A percentile compares a stretch with the other conserved stretches of the same genome.
Conservation (phyloP, 2,888 invertebrate species). For the Chymomyza amoena region DNA sequence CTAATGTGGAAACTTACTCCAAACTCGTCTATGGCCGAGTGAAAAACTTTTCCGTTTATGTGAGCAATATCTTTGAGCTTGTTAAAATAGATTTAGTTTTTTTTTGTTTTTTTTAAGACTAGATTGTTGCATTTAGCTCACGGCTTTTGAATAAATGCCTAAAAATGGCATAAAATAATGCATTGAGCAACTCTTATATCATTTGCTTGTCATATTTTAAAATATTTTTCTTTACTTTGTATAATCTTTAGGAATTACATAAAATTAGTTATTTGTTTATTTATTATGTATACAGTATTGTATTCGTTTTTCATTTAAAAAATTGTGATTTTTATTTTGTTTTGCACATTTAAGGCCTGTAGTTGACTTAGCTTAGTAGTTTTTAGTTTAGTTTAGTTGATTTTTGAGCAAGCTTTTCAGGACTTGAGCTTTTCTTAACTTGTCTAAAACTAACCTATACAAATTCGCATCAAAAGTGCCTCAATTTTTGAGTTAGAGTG, state of each 20-base stretch:
- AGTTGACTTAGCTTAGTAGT: constrained; percentile 42
- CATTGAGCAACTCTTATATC: constrained; percentile 54
- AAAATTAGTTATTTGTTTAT: constrained; percentile 33
- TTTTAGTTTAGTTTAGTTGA: constrained; percentile 22
- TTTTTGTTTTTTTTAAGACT: constrained; percentile 41
- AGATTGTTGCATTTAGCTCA: constrained; percentile 35
- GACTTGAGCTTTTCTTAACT: constrained; percentile 32
- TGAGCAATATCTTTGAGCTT: not conserved
- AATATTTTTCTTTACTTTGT: constrained; percentile 8
- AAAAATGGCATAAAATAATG: constrained; percentile 52
- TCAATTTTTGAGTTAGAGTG: constrained; percentile 21
- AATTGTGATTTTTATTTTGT: constrained; percentile 51
- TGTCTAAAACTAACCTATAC: constrained; percentile 19
- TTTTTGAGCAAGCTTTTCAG: constrained; percentile 50
- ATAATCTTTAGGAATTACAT: constrained; percentile 36
- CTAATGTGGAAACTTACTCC: not conserved
- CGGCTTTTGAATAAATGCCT: constrained; percentile 45
- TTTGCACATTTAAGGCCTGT: constrained; percentile 74
- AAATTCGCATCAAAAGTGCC: constrained; percentile 26
- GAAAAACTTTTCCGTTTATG: not conserved
- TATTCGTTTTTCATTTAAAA: constrained; percentile 28
- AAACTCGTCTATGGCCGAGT: not conserved
- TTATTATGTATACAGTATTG: constrained; percentile 26
- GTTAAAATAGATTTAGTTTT: constrained; percentile 5
- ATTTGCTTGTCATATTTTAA: constrained; percentile 43